Evolutionary conservation across 2,888 invertebrate genomes (phyloP), one percentile per base, ranked within the genome.

Genomic region (Cynaeus angustus): DNA sequence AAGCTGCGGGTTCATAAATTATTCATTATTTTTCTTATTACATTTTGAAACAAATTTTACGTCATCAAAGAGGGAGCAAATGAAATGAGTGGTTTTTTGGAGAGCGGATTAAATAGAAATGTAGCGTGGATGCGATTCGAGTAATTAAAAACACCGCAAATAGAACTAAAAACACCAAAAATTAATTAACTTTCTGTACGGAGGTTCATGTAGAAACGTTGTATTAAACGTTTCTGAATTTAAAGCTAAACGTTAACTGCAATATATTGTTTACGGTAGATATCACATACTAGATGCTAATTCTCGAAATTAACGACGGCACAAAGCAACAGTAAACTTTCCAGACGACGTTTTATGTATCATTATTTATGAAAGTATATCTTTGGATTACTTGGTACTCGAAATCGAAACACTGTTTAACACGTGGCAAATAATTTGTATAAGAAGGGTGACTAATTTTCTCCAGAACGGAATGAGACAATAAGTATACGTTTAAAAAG

Each of bases 21-120:
- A 67, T 59, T 58, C 59, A 67, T 48, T 38, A 66, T 67, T 67
- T 67, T 28, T 58, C 14, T 67, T 67, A 67, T 67, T 67, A 56
- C 59, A 14, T 59, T 59, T 67, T 52, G 16, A 52, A 67, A 41
- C 59, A 66, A 66, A 66, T 66, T 66, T 50, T 37, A 45, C 52
- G 37, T 16, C 37, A 50, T 50, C 16, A 50, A 50, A 21, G 12
- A n/a, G 41, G 6, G 2, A 41, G n/a, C 41, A 41, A 10, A 41
- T 5, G 1, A 33, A 7, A 33, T 33, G 5, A 41, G 41, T 1
- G 41, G 41, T 6, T 5, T 41, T 48, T 48, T 50, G n/a, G 10
- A 28, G 26, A 5, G 50, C 1, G 13, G 28, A 58, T 21, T 26
- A 61, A 46, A 16, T n/a, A 26, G 12, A 41, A 45, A 8, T 45